A percentile compares a stretch with the other conserved stretches of the same genome.
phyloP scores from a whole-genome alignment of 2,113 vertebrate species.

The Dolichallabes microphthalmus region DNA sequence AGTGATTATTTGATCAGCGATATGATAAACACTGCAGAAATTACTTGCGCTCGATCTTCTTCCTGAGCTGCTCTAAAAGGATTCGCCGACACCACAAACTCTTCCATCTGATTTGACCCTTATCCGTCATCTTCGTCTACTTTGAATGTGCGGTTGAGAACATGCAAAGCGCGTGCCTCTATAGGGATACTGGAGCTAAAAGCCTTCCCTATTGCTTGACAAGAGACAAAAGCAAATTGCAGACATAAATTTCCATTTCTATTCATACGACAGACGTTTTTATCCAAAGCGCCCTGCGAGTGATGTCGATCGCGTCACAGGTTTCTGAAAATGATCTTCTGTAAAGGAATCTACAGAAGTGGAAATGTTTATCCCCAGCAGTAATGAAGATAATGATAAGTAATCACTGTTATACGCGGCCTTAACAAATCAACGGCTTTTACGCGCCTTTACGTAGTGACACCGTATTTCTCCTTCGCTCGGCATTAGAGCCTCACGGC shows the following conservation, averaged over 20 bases:
- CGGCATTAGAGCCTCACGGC: too few relatives aligned
- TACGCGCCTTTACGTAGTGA: too few relatives aligned
- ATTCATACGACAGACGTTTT: background rate
- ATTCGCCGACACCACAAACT: background rate
- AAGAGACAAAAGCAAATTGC: background rate
- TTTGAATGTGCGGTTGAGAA: slow-evolving; percentile 29
- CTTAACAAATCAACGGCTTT: too few relatives aligned
- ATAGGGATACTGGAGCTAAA: background rate
- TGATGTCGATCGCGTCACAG: background rate
- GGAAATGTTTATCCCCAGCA: background rate
- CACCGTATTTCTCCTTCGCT: too few relatives aligned
- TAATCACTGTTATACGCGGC: too few relatives aligned
- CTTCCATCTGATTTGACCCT: background rate
- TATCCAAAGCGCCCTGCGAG: background rate
- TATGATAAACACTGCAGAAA: background rate
- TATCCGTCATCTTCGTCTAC: background rate
- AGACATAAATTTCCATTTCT: background rate
- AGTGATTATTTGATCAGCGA: too few relatives aligned
- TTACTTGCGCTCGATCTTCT: background rate
- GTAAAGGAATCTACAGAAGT: background rate
- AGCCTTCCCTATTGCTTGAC: slow-evolving; percentile 5
- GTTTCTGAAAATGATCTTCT: background rate
- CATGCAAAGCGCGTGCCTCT: background rate
- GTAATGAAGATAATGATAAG: too few relatives aligned
- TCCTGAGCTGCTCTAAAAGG: background rate